Base-by-base conservation (phyloP, 2,888 invertebrate genomes). In the Cotesia congregata region DNA sequence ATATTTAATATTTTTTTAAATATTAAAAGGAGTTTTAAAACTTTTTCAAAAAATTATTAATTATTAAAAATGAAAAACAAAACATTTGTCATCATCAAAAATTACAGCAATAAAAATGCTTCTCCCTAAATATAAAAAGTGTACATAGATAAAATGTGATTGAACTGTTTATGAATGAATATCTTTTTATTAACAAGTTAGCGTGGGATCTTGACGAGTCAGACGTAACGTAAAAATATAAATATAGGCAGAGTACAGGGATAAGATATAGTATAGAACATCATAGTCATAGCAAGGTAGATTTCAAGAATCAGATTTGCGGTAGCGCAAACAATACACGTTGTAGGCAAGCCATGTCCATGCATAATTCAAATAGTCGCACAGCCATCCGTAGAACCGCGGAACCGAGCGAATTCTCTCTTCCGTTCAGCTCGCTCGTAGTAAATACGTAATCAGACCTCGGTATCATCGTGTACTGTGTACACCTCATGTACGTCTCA, bases 381-480 rank as follows among this genome's bases (percentile, higher is more conserved):
- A 84, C 83, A 85, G 85, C 81, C 84, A 85, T 84, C 85, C 84
- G 85, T 85, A 85, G 83, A 76, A 79, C 76, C 85, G 85, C 85
- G 85, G 85, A 86, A 87, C 85, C 85, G 83, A 85, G 86, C 84
- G 78, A 78, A 79, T 69, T 68, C 67, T 68, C 76, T 64, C 72
- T 68, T 67, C 76, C 72, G 65, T 72, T 76, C 68, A 61, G 72
- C 72, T 72, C 72, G 81, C 85, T 86, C 83, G 85, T 85, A 83
- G 87, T 89, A 89, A 89, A 89, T 89, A 88, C 88, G 87, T 89
- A 88, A 88, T 89, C 88, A 87, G 88, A 86, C 86, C 85, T 86
- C 84, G 85, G 85, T 87, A 84, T 86, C 71, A 38, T 68, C 67
- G 40, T 68, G 60, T 40, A 64, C 64, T 73, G 75, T 64, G 69